Percentiles rank a stretch among this genome's conserved stretches.
These are phyloP conservation scores for Drosophila anomalipes DNA, from an alignment of 2,888 invertebrate species.

Conservation along the genomic window DNA sequence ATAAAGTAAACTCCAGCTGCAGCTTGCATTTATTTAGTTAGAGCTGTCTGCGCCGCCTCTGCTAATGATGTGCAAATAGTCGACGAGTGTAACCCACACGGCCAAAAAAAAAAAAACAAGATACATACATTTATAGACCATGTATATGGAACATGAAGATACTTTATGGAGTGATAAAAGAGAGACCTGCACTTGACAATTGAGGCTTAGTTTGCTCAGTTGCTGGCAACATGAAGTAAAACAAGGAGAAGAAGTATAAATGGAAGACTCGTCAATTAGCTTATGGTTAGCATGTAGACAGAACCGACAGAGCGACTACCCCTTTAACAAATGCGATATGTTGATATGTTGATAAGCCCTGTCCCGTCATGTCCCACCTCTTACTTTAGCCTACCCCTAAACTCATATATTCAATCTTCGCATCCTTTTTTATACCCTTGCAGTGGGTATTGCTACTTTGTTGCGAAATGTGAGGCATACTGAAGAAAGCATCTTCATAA, in stretches of 20 bases:
- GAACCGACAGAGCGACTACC: slow-evolving; percentile 24
- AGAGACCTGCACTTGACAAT: slow-evolving; percentile 37
- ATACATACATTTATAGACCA: slow-evolving; percentile 1
- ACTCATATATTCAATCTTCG: slow-evolving; percentile 8
- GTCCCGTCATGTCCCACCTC: slow-evolving; percentile 10
- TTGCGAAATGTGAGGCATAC: neutral
- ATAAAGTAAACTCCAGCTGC: slow-evolving; percentile 39
- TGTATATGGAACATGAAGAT: slow-evolving; percentile 6
- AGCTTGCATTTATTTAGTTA: slow-evolving; percentile 37
- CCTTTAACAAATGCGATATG: slow-evolving; percentile 39
- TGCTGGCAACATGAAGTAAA: slow-evolving; percentile 22
- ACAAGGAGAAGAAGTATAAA: slow-evolving; percentile 14
- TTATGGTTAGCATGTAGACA: slow-evolving; percentile 30
- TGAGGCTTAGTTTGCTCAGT: slow-evolving; percentile 43
- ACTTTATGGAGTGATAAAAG: slow-evolving; percentile 16
- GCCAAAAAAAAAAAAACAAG: slow-evolving; percentile 23
- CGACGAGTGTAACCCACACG: slow-evolving; percentile 31
- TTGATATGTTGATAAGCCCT: slow-evolving; percentile 30
- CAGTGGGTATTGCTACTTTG: neutral
- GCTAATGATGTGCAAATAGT: slow-evolving; percentile 75
- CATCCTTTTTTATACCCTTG: slow-evolving; percentile 13
- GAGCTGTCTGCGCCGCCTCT: slow-evolving; percentile 33
- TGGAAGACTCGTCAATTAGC: slow-evolving; percentile 69
- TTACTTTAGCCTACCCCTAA: slow-evolving; percentile 3
- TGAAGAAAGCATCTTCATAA: neutral